Conservation (phyloP, 2,888 invertebrate genomes). For the Prenolepis imparis region DNA sequence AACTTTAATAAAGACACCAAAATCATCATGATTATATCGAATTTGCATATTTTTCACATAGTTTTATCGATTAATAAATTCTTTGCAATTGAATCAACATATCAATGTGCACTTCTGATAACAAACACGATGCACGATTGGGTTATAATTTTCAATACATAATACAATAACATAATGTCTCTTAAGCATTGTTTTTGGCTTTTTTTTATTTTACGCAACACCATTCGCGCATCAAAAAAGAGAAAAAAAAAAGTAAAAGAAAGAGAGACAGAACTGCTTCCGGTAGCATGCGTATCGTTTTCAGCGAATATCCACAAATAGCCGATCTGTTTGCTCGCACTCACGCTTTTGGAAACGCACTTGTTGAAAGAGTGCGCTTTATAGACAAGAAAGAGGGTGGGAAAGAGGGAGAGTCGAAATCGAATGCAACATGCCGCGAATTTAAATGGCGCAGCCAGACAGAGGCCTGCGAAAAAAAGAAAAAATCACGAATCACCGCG, state of each 20-base stretch:
- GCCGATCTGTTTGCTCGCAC: constrained; percentile 58
- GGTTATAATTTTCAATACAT: constrained; percentile 19
- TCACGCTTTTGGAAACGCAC: constrained; percentile 62
- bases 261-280: not conserved
- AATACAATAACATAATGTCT: too few relatives aligned
- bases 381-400: not conserved
- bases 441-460: constrained; percentile 1
- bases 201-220: not conserved
- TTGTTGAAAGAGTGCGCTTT: constrained; percentile 48
- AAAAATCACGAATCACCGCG: constrained; percentile 19
- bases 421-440: constrained; percentile 23
- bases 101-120: not conserved
- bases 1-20: not conserved
- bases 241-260: not conserved
- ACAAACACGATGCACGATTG: not conserved
- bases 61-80: constrained; percentile 3
- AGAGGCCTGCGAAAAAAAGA: not conserved
- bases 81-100: constrained; percentile 9
- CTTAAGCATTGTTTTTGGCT: constrained; percentile 19
- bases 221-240: not conserved
- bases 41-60: not conserved
- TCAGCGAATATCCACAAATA: constrained; percentile 64
- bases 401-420: not conserved
- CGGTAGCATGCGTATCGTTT: constrained; percentile 55
- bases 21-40: not conserved